Conservation (phyloP, 2,888 invertebrate genomes). For the Caradrina kadenii region DNA sequence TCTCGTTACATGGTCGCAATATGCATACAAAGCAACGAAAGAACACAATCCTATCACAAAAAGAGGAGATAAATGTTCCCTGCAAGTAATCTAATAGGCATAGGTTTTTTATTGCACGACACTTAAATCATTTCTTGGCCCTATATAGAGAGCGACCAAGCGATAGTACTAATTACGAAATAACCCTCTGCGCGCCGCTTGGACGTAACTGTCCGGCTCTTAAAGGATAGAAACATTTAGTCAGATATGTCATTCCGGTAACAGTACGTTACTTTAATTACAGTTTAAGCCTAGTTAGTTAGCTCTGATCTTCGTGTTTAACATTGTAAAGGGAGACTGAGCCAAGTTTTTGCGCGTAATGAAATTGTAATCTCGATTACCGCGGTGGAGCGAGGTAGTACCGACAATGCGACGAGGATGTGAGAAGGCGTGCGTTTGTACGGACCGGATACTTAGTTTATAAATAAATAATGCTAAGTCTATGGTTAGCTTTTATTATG, state of each 20-base stretch:
- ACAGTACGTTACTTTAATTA: slow-evolving; percentile 86
- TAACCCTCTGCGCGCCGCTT: slow-evolving; percentile 71
- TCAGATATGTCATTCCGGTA: slow-evolving; percentile 86
- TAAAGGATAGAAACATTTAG: slow-evolving; percentile 88
- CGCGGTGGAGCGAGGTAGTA: slow-evolving; percentile 59
- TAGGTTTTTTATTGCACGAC: slow-evolving; percentile 68
- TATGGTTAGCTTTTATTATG: slow-evolving; percentile 66
- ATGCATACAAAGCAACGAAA: slow-evolving; percentile 56
- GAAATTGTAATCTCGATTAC: slow-evolving; percentile 78
- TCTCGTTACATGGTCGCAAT: slow-evolving; percentile 33
- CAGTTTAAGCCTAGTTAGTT: slow-evolving; percentile 81
- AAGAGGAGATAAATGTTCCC: slow-evolving; percentile 53
- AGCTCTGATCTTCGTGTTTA: slow-evolving; percentile 81
- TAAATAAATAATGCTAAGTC: slow-evolving; percentile 75
- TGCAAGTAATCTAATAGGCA: slow-evolving; percentile 60
- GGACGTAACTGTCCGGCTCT: slow-evolving; percentile 83
- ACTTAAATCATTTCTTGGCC: slow-evolving; percentile 79
- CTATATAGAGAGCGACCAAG: slow-evolving; percentile 75
- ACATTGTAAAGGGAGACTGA: slow-evolving; percentile 80
- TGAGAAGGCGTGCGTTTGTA: slow-evolving; percentile 62
- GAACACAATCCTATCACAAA: slow-evolving; percentile 57
- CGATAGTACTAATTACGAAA: slow-evolving; percentile 86
- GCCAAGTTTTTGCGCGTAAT: slow-evolving; percentile 80
- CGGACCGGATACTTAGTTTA: slow-evolving; percentile 80
- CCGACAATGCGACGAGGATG: slow-evolving; percentile 66